These are phyloP conservation scores for Calephelis virginiensis DNA, from an alignment of 1,140 invertebrate species.

Conservation along the genomic window DNA sequence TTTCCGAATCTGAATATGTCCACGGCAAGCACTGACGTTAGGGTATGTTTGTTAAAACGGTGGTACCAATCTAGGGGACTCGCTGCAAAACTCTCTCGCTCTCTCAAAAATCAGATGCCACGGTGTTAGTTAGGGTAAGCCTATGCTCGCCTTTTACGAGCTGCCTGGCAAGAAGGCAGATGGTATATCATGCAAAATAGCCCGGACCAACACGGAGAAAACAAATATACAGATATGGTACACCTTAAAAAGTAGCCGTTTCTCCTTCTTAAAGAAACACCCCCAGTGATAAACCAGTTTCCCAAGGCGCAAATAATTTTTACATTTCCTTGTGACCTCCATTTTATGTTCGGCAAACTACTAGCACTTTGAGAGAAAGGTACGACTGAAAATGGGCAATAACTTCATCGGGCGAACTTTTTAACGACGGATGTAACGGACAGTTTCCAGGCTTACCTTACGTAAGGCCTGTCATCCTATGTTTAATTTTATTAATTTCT, in stretches of 20 bases:
- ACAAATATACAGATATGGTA: background rate
- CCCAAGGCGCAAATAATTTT: slow-evolving; percentile 5
- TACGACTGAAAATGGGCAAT: slow-evolving; percentile 8
- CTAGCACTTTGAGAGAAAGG: slow-evolving; percentile 2
- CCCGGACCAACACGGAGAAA: no score
- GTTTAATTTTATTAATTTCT: no score
- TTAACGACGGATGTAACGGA: background rate
- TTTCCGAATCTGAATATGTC: no score
- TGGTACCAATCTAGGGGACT: no score
- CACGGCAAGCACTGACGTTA: no score
- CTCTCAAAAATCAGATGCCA: no score
- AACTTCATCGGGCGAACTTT: slow-evolving; percentile 5
- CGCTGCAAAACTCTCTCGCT: no score
- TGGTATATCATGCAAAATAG: no score
- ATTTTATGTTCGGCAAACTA: slow-evolving; percentile 9
- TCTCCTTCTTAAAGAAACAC: background rate
- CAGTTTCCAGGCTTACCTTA: background rate
- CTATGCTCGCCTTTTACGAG: no score
- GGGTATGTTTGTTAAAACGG: no score
- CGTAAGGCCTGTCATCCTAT: background rate
- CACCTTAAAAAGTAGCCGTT: background rate
- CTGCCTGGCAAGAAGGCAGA: no score
- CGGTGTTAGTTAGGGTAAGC: no score
- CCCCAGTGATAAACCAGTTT: background rate
- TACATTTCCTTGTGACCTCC: slow-evolving; percentile 8